Conservation (phyloP, 2,888 invertebrate species). For the Chrysomela aeneicollis region DNA sequence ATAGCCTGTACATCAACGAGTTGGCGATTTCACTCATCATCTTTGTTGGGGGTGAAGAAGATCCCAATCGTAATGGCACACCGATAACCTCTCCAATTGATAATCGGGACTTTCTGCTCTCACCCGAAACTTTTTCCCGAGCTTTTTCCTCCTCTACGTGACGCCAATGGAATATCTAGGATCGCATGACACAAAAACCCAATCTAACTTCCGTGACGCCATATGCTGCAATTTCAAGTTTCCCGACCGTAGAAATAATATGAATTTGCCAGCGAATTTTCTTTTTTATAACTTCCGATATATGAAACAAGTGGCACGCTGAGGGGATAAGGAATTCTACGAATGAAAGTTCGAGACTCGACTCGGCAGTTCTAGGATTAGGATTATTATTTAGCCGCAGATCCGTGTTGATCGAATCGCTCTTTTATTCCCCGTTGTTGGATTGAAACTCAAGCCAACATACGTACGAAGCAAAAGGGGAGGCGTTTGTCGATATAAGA, state of each 20-base stretch:
- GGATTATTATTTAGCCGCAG: not conserved
- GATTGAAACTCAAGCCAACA: no score
- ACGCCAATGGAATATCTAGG: constrained; percentile 20
- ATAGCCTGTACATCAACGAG: no score
- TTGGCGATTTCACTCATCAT: no score
- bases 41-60: no score
- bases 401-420: not conserved
- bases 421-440: no score
- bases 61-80: no score
- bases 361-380: not conserved
- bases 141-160: no score
- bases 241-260: constrained; percentile 47
- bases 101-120: no score
- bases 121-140: no score
- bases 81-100: no score
- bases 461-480: no score
- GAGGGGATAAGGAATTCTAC: constrained; percentile 17
- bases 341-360: not conserved
- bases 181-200: constrained; percentile 52
- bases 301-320: constrained; percentile 33
- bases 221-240: constrained; percentile 55
- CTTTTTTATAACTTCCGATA: constrained; percentile 43
- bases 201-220: constrained; percentile 55
- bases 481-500: no score
- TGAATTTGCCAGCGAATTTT: constrained; percentile 45